phyloP scores from a whole-genome alignment of 2,888 invertebrate genomes.

The Dermolepida albohirtum region DNA sequence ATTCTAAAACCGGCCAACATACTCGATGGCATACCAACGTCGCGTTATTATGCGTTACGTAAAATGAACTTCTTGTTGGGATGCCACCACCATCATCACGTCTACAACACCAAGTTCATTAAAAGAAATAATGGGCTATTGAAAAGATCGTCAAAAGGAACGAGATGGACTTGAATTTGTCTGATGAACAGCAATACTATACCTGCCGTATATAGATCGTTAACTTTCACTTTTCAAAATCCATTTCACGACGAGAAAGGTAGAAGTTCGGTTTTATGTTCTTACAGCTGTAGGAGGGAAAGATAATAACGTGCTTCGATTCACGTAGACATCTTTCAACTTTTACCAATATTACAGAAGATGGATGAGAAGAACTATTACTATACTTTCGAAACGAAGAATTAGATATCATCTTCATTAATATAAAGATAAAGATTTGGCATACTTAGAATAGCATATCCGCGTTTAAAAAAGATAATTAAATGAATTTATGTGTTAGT shows the following conservation, averaged over 20 bases:
- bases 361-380: neutral
- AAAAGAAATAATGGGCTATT: neutral
- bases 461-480: no score
- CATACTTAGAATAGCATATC: no score
- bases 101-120: neutral
- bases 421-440: no score
- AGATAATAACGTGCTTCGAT: constrained; percentile 2
- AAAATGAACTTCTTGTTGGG: neutral
- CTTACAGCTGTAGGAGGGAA: neutral
- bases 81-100: neutral
- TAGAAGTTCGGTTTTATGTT: neutral
- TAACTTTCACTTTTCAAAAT: constrained; percentile 27
- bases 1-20: constrained; percentile 9
- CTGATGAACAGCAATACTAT: no score
- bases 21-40: neutral
- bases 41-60: constrained; percentile 7
- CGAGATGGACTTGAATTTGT: no score
- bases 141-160: no score
- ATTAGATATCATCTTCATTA: no score
- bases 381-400: no score
- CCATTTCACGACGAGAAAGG: constrained; percentile 20
- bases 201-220: neutral
- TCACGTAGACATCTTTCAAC: constrained; percentile 7
- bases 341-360: neutral
- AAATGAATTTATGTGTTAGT: no score